phyloP scores from a whole-genome alignment of 2,113 vertebrate genomes.

The Sinosuthora webbiana region DNA sequence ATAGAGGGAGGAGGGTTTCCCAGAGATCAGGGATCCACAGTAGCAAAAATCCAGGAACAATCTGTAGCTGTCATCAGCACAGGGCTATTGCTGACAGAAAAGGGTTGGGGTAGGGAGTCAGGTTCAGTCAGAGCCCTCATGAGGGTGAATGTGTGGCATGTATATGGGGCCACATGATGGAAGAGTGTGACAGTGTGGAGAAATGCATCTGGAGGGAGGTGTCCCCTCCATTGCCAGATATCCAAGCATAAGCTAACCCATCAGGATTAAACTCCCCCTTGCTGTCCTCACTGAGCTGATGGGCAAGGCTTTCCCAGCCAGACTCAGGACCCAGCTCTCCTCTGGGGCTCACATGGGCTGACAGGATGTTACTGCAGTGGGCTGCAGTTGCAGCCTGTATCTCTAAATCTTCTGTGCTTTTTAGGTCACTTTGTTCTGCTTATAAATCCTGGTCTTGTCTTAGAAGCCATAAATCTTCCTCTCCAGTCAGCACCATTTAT shows the following conservation, averaged over 20 bases:
- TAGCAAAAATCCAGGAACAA: neutral
- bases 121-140: neutral
- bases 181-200: neutral
- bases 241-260: neutral
- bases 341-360: neutral
- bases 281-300: neutral
- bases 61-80: neutral
- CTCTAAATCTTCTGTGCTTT: constrained; percentile 49
- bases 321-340: neutral
- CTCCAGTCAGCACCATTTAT: constrained; percentile 1
- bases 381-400: neutral
- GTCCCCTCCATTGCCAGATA: neutral
- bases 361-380: neutral
- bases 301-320: neutral
- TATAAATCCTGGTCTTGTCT: constrained; percentile 39
- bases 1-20: neutral
- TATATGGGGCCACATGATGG: neutral
- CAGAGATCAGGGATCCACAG: accelerated
- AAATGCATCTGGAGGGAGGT: neutral
- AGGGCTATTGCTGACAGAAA: neutral
- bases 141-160: neutral
- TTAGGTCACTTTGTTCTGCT: constrained; percentile 49
- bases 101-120: neutral
- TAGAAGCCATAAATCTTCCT: constrained; percentile 56
- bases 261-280: neutral